Evolutionary conservation across 2,113 vertebrate genomes (phyloP).

Genomic region (Atrichornis clamosus): DNA sequence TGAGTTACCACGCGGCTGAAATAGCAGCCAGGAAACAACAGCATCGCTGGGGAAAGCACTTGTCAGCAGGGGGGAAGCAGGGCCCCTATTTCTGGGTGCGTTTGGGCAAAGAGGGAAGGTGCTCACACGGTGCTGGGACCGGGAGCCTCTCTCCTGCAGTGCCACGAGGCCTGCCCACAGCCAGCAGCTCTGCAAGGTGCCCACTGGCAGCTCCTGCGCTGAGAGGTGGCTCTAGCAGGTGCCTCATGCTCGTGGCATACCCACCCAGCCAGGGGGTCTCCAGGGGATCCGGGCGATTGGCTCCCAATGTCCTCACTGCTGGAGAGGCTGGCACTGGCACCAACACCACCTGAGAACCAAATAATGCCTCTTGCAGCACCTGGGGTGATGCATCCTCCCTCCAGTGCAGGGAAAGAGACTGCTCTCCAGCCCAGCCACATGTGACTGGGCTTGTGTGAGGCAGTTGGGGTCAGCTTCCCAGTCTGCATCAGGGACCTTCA

Average conservation of each 20-base stretch:
- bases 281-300: neutral
- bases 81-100: rapidly evolving
- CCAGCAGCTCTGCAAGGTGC: neutral
- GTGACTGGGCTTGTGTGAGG: neutral
- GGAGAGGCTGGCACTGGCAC: neutral
- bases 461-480: neutral
- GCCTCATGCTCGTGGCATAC: neutral
- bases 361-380: neutral
- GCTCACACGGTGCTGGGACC: neutral
- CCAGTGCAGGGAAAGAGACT: rapidly evolving
- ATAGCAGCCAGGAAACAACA: neutral
- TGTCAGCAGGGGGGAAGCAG: neutral
- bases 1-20: neutral
- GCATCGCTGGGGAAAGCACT: neutral
- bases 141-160: neutral
- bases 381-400: neutral
- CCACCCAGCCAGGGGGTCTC: neutral
- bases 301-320: neutral
- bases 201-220: neutral
- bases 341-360: neutral
- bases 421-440: neutral
- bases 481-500: neutral
- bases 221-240: rapidly evolving
- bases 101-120: neutral
- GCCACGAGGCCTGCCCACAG: rapidly evolving